Conservation (phyloP, 2,888 invertebrate species). For the Rutpela maculata region DNA sequence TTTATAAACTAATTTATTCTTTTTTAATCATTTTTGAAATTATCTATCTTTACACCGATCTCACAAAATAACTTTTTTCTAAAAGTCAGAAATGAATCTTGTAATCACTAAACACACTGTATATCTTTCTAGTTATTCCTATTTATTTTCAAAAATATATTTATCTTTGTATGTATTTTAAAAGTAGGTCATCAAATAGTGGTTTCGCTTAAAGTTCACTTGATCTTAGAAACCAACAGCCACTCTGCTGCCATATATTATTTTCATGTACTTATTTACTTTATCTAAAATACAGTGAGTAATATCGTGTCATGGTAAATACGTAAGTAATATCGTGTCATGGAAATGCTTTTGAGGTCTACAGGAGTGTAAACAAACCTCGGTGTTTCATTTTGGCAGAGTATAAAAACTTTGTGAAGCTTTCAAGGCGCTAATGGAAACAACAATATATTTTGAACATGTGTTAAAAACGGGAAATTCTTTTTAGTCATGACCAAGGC, state of each 20-base stretch:
- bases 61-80: too few relatives aligned
- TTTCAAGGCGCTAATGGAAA: constrained; percentile 2
- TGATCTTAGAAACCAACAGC: neutral
- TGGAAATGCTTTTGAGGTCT: neutral
- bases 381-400: neutral
- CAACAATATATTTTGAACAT: constrained; percentile 2
- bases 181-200: neutral
- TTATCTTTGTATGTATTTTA: neutral
- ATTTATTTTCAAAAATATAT: too few relatives aligned
- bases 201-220: neutral
- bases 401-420: neutral
- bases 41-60: too few relatives aligned
- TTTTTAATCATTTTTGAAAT: too few relatives aligned
- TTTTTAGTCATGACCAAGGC: neutral
- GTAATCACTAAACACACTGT: too few relatives aligned
- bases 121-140: too few relatives aligned
- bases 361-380: neutral
- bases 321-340: constrained; percentile 1
- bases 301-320: neutral
- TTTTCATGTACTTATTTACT: neutral
- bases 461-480: neutral
- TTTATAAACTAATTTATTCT: too few relatives aligned
- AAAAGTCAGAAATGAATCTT: too few relatives aligned
- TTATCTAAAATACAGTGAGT: neutral
- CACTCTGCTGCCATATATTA: neutral